A percentile compares a stretch with the other conserved stretches of the same genome.
Conservation (phyloP, 1,140 invertebrate species). For the Daktulosphaira vitifoliae region DNA sequence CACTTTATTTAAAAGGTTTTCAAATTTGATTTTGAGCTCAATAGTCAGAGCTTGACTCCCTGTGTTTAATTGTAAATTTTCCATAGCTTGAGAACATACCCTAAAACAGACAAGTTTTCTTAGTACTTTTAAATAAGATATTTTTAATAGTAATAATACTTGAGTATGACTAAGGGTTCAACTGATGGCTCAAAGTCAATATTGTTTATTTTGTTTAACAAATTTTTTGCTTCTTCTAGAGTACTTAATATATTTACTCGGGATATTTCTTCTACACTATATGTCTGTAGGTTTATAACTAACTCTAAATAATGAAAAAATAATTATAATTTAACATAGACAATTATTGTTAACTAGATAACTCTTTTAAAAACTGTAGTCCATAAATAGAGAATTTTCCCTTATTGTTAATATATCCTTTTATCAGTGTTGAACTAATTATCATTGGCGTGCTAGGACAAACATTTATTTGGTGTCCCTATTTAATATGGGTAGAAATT, state of each 20-base stretch:
- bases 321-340: no score
- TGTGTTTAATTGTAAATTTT: constrained; percentile 17
- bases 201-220: constrained; percentile 51
- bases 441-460: no score
- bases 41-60: neutral
- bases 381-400: no score
- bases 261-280: constrained; percentile 46
- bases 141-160: constrained; percentile 42
- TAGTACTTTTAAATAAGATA: no score
- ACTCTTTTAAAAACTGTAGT: no score
- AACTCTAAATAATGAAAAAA: constrained; percentile 34
- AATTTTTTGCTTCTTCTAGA: constrained; percentile 49
- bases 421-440: no score
- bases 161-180: constrained; percentile 42
- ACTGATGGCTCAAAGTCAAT: constrained; percentile 45
- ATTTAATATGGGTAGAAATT: no score
- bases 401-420: no score
- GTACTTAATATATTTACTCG: constrained; percentile 52
- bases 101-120: constrained; percentile 35
- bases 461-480: no score
- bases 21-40: constrained; percentile 14
- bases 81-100: constrained; percentile 38
- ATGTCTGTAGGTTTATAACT: constrained; percentile 44
- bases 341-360: no score
- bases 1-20: constrained; percentile 24